These are phyloP conservation scores for Podargus strigoides DNA, from an alignment of 2,797 vertebrate genomes.

Conservation along the genomic window DNA sequence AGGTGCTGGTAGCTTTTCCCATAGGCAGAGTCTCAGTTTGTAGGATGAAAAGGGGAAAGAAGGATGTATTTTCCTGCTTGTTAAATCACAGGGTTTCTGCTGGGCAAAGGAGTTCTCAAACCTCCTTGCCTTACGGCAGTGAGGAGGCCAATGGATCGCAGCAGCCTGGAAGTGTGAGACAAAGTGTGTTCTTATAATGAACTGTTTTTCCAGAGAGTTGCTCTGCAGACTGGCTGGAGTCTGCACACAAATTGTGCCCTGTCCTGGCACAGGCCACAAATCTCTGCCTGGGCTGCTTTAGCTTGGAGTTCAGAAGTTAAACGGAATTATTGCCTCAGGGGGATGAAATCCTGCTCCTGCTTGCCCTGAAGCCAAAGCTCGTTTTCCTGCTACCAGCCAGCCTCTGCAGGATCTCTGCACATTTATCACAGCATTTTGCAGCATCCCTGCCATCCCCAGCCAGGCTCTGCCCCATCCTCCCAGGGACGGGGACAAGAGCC, in stretches of 20 bases:
- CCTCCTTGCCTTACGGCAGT: neutral
- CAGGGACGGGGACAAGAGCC: neutral
- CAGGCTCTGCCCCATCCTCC: neutral
- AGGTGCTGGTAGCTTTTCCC: neutral
- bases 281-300: constrained; percentile 11
- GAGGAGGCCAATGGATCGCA: neutral
- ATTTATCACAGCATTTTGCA: neutral
- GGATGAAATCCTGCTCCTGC: neutral
- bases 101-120: neutral
- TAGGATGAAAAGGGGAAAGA: neutral
- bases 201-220: neutral
- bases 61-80: neutral
- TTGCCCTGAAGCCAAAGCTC: neutral
- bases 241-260: neutral
- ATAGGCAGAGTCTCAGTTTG: neutral
- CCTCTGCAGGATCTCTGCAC: neutral
- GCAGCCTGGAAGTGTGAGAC: neutral
- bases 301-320: neutral
- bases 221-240: constrained; percentile 34
- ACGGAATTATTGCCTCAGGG: neutral
- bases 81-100: neutral
- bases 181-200: neutral
- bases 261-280: neutral
- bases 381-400: neutral
- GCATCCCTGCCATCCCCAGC: neutral